Base-by-base conservation (phyloP, 2,797 vertebrate genomes). In the Chelon labrosus region DNA sequence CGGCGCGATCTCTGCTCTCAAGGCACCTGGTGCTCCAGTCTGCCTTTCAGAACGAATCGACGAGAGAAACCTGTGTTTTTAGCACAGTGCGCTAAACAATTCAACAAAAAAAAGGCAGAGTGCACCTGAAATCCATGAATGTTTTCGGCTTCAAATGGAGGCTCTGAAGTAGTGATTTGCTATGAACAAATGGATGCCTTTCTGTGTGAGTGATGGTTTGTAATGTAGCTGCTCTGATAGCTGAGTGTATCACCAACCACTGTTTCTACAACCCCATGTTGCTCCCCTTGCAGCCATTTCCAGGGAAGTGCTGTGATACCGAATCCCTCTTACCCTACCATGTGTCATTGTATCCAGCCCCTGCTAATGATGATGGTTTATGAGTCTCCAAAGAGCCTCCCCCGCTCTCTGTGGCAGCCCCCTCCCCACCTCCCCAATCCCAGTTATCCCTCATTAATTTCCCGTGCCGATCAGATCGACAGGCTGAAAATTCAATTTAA, bases 401-500 rank as follows among this genome's bases (percentile, higher is more conserved):
- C 70, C 70, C 61, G 65, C 57, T 47, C 57, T 38, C 52, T 31
- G 27, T 61, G 51, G 46, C 42, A 14, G 42, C 42, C 68, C 52
- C 47, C 56, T 17, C 46, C 65, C 61, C 77, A 9, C 69, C 70
- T 75, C 54, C 81, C 54, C 57, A 59, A 70, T 78, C 74, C 92
- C 89, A 91, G 93, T 91, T 91, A 92, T 93, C 92, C 92, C 81
- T 89, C 87, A 92, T 95, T 96, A 94, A 94, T 95, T 95, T 94
- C 95, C 91, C 77, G 89, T 89, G 86, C 93, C 86, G 88, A 93
- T 94, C 94, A 93, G 92, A 93, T 92, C 90, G 94, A 94, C 92
- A 95, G 93, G 92, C 94, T 77, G 93, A 95, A 95, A 95, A 94
- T 94, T 94, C 92, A 93, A 95, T 95, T 93, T 95, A 96, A 96